Conservation (phyloP, 2,888 invertebrate genomes). For the Ephialtes manifestator region DNA sequence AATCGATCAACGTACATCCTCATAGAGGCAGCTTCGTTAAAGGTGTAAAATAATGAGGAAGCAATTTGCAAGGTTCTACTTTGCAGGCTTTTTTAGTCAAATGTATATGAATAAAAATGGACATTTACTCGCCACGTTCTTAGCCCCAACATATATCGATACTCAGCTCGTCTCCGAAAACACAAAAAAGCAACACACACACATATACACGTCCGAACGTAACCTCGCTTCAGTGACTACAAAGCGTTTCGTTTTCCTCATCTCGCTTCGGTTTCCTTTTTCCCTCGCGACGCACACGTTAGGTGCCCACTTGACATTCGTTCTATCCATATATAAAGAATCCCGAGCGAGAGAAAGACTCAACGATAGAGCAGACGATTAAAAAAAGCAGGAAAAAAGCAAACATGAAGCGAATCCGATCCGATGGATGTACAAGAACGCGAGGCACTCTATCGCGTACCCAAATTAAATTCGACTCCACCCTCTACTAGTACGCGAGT, state of each 20-base stretch:
- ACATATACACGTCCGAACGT: not conserved
- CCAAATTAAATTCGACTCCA: conserved; percentile 51
- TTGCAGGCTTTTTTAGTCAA: not conserved
- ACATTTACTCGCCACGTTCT: not conserved
- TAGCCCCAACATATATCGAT: not conserved
- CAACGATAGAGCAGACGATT: not conserved
- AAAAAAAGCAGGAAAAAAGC: not conserved
- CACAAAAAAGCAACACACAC: not conserved
- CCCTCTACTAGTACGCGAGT: conserved; percentile 5
- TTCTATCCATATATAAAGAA: not conserved
- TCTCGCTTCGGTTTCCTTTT: conserved; percentile 47
- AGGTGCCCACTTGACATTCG: conserved; percentile 44
- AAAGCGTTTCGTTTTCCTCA: conserved; percentile 56
- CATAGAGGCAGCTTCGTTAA: no score
- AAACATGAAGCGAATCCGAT: conserved; percentile 38
- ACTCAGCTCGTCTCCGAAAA: not conserved
- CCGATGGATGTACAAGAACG: conserved; percentile 23
- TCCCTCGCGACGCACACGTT: conserved; percentile 8
- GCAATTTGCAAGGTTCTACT: no score
- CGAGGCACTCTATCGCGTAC: conserved; percentile 22
- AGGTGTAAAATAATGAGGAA: no score
- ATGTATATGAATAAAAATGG: not conserved
- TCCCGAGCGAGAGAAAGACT: not conserved
- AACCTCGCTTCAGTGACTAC: conserved; percentile 40
- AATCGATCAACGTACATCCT: no score